A percentile compares a stretch with the other conserved stretches of the same genome.
These are phyloP conservation scores for Drosophila cognata DNA, from an alignment of 2,888 invertebrate genomes.

Conservation along the genomic window DNA sequence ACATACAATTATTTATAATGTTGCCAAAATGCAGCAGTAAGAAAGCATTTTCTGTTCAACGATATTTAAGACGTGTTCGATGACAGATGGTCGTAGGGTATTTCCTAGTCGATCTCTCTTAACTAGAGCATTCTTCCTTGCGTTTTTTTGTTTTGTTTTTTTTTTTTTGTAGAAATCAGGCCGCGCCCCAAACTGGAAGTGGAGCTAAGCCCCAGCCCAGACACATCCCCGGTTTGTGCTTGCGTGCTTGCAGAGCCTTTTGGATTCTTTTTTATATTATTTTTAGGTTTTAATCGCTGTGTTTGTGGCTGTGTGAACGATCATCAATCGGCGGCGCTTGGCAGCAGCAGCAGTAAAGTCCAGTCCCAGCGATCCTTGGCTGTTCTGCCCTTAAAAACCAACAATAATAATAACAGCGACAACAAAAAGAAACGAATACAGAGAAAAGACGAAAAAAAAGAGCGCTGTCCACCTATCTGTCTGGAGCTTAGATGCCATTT, in stretches of 20 bases:
- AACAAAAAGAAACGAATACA: conserved; percentile 31
- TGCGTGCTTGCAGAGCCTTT: conserved; percentile 45
- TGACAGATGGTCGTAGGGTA: not conserved
- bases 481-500: conserved; percentile 79
- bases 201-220: conserved; percentile 34
- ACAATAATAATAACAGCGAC: conserved; percentile 56
- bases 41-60: not conserved
- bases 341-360: conserved; percentile 20
- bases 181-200: conserved; percentile 44
- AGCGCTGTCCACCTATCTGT: conserved; percentile 76
- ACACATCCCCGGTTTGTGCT: conserved; percentile 47
- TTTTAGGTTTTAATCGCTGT: conserved; percentile 3
- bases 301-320: conserved; percentile 49
- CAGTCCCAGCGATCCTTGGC: conserved; percentile 32
- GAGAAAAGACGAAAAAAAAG: conserved; percentile 16
- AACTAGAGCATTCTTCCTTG: not conserved
- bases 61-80: not conserved
- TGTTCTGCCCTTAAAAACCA: conserved; percentile 40
- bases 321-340: conserved; percentile 67
- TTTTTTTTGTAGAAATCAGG: conserved; percentile 33
- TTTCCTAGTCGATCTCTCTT: not conserved
- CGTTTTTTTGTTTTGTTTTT: not conserved
- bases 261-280: conserved; percentile 26
- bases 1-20: not conserved
- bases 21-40: not conserved